Evolutionary conservation across 2,797 vertebrate species (phyloP).

Genomic region (Spinus olivaceus): DNA sequence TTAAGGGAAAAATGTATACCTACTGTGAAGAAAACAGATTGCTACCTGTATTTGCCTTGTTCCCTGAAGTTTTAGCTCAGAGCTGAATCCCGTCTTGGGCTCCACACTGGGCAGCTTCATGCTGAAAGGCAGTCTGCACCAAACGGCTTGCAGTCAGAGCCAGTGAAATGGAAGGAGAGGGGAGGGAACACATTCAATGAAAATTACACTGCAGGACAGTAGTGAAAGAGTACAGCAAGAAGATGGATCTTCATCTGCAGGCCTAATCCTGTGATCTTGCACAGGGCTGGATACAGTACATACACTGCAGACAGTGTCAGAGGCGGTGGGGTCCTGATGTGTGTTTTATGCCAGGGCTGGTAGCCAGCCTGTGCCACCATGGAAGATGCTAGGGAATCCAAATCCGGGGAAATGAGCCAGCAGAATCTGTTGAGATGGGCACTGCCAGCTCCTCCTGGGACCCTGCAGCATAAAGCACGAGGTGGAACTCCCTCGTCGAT

Average conservation of each 20-base stretch:
- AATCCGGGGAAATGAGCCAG: neutral
- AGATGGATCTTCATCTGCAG: neutral
- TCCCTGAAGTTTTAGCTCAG: neutral
- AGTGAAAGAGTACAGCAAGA: neutral
- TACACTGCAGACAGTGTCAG: rapidly evolving
- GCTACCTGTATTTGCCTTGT: rapidly evolving
- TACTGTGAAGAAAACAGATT: neutral
- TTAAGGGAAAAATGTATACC: neutral
- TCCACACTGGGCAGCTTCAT: neutral
- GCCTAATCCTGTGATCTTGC: neutral
- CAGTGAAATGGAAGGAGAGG: neutral
- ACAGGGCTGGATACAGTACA: neutral
- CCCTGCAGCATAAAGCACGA: rapidly evolving
- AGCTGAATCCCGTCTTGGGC: neutral
- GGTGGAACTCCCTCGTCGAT: neutral
- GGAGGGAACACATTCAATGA: neutral
- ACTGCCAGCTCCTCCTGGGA: neutral
- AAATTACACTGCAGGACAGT: neutral
- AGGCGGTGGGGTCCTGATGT: neutral
- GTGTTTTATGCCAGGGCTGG: neutral
- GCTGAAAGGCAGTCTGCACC: neutral
- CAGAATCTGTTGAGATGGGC: neutral
- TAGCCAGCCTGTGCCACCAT: neutral
- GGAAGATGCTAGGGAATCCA: neutral
- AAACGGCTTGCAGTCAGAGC: neutral